Percentiles rank a stretch among this genome's conserved stretches.
phyloP scores from a whole-genome alignment of 1,140 invertebrate species.

The Steinernema feltiae region DNA sequence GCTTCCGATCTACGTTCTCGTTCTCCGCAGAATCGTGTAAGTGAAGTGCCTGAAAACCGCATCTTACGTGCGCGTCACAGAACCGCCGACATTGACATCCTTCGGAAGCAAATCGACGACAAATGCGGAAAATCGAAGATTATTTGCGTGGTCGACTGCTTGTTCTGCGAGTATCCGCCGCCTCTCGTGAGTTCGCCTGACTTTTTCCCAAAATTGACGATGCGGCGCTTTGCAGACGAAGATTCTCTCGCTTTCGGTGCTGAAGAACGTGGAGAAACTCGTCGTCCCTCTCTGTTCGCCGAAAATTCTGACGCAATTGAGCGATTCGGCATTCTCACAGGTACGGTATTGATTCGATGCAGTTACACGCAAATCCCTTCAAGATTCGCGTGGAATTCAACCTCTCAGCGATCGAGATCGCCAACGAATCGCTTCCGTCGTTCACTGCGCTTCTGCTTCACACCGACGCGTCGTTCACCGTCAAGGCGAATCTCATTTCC shows the following conservation, averaged over 20 bases:
- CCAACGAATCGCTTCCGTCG: slow-evolving; percentile 16
- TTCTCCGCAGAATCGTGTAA: slow-evolving; percentile 22
- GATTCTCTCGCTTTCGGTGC: slow-evolving; percentile 15
- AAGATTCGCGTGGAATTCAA: slow-evolving; percentile 18
- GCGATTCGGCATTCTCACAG: slow-evolving; percentile 15
- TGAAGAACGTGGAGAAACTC: slow-evolving; percentile 21
- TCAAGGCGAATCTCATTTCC: slow-evolving; percentile 21
- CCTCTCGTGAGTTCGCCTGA: neutral
- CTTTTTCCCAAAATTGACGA: neutral
- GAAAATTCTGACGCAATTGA: slow-evolving; percentile 19
- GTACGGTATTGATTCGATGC: neutral
- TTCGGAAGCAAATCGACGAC: slow-evolving; percentile 20
- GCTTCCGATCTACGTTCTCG: slow-evolving; percentile 12
- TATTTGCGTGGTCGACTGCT: slow-evolving; percentile 25
- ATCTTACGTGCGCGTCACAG: neutral
- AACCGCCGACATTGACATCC: slow-evolving; percentile 18
- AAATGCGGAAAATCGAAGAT: slow-evolving; percentile 22
- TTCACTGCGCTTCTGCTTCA: slow-evolving; percentile 18
- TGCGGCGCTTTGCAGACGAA: slow-evolving; percentile 14
- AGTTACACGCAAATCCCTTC: slow-evolving; percentile 8
- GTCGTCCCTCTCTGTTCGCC: slow-evolving; percentile 21
- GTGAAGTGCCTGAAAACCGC: neutral
- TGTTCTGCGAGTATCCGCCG: slow-evolving; percentile 22
- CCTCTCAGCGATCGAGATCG: neutral
- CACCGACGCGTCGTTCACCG: neutral